These are phyloP conservation scores for Colinus virginianus DNA, from an alignment of 2,113 vertebrate species.

Conservation along the genomic window DNA sequence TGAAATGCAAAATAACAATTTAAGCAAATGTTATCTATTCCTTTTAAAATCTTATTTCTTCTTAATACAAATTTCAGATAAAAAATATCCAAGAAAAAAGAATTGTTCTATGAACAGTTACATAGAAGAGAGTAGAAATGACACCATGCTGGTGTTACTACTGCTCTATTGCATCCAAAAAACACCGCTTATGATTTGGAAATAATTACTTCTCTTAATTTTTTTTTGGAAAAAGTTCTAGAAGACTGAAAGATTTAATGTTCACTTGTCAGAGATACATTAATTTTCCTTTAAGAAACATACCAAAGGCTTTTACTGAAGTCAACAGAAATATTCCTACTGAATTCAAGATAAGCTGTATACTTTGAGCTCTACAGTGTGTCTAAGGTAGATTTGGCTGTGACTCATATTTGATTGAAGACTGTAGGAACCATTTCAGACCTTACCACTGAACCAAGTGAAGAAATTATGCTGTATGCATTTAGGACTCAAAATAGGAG, in stretches of 20 bases:
- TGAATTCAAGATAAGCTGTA: not conserved
- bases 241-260: not conserved
- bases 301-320: not conserved
- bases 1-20: not conserved
- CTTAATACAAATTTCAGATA: not conserved
- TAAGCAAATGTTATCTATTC: not conserved
- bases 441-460: not conserved
- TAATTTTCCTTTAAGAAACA: not conserved
- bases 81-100: not conserved
- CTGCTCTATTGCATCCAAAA: not conserved
- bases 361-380: not conserved
- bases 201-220: not conserved
- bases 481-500: not conserved
- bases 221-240: not conserved
- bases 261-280: not conserved
- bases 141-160: not conserved
- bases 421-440: slow-evolving; percentile 16
- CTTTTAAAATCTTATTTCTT: not conserved
- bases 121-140: not conserved
- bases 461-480: slow-evolving; percentile 4
- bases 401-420: slow-evolving; percentile 26
- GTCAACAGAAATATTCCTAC: not conserved
- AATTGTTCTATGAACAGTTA: not conserved
- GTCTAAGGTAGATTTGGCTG: not conserved
- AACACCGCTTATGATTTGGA: not conserved